These are phyloP conservation scores for Pogonocherus hispidulus DNA, from an alignment of 2,888 invertebrate species.

Conservation along the genomic window DNA sequence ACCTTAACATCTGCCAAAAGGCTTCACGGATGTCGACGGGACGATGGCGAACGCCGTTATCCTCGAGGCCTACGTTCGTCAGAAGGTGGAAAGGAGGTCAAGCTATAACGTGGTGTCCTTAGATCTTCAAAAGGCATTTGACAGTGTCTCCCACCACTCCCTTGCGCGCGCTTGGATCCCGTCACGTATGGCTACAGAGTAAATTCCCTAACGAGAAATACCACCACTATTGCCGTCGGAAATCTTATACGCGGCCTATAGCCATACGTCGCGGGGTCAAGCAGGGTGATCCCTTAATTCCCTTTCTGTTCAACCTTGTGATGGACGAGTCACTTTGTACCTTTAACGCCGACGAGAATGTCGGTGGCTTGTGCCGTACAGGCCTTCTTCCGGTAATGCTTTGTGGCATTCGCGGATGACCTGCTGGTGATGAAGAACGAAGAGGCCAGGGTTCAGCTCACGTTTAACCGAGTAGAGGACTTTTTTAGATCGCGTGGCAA, in stretches of 20 bases:
- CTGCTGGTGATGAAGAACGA: slow-evolving; percentile 37
- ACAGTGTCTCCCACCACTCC: neutral
- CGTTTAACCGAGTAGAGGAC: neutral
- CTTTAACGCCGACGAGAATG: too few relatives aligned
- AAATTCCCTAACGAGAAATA: neutral
- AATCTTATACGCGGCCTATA: slow-evolving; percentile 30
- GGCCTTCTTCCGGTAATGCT: too few relatives aligned
- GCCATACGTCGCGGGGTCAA: slow-evolving; percentile 58
- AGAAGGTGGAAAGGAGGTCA: neutral
- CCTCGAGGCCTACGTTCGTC: slow-evolving; percentile 48
- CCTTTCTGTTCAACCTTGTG: slow-evolving; percentile 53
- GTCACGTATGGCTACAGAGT: neutral
- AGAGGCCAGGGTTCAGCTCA: slow-evolving; percentile 17
- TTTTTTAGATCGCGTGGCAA: slow-evolving; percentile 43
- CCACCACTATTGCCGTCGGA: neutral
- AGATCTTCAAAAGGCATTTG: neutral
- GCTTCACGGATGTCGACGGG: slow-evolving; percentile 61
- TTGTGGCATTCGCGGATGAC: slow-evolving; percentile 53
- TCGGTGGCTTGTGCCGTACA: too few relatives aligned
- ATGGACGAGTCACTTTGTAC: slow-evolving; percentile 53
- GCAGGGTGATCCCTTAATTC: slow-evolving; percentile 65
- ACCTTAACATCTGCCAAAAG: slow-evolving; percentile 16
- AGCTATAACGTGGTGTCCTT: neutral
- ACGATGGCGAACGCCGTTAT: slow-evolving; percentile 60
- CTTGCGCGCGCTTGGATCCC: neutral